These are phyloP conservation scores for Catharus bicknelli DNA, from an alignment of 2,113 vertebrate species.

Conservation along the genomic window DNA sequence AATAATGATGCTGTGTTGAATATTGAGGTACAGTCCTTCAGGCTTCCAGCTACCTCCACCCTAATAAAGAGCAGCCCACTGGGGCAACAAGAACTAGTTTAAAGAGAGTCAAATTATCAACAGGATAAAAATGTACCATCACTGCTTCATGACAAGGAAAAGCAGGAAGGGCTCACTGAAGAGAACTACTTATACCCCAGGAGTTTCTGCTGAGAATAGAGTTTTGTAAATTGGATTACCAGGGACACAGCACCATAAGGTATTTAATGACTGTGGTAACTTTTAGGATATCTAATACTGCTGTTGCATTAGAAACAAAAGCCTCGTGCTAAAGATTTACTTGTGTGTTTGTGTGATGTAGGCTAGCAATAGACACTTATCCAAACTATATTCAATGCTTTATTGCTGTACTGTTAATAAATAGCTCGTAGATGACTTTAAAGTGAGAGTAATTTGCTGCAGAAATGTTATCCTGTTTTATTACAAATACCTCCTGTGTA, in stretches of 20 bases:
- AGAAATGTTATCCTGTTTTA: conserved; percentile 29
- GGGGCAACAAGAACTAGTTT: conserved; percentile 74
- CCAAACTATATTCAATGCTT: conserved; percentile 43
- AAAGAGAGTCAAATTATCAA: conserved; percentile 77
- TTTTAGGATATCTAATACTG: conserved; percentile 63
- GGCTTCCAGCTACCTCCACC: conserved; percentile 69
- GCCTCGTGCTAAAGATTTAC: conserved; percentile 27
- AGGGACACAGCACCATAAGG: conserved; percentile 68
- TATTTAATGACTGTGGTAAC: conserved; percentile 75
- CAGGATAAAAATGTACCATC: conserved; percentile 68
- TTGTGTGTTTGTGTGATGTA: conserved; percentile 25
- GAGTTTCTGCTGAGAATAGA: conserved; percentile 74
- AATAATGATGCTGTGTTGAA: conserved; percentile 82
- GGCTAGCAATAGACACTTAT: conserved; percentile 35
- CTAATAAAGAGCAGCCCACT: conserved; percentile 50
- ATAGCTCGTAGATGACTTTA: conserved; percentile 22
- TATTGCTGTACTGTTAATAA: conserved; percentile 23
- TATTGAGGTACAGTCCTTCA: conserved; percentile 71
- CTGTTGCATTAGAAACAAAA: conserved; percentile 53
- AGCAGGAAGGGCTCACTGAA: conserved; percentile 64
- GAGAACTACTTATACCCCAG: conserved; percentile 68
- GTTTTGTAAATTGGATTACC: conserved; percentile 74
- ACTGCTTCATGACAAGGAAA: conserved; percentile 66
- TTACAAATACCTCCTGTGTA: conserved; percentile 27
- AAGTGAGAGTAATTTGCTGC: conserved; percentile 42